These are phyloP conservation scores for Poecilia picta DNA, from an alignment of 2,797 vertebrate genomes.

Conservation along the genomic window DNA sequence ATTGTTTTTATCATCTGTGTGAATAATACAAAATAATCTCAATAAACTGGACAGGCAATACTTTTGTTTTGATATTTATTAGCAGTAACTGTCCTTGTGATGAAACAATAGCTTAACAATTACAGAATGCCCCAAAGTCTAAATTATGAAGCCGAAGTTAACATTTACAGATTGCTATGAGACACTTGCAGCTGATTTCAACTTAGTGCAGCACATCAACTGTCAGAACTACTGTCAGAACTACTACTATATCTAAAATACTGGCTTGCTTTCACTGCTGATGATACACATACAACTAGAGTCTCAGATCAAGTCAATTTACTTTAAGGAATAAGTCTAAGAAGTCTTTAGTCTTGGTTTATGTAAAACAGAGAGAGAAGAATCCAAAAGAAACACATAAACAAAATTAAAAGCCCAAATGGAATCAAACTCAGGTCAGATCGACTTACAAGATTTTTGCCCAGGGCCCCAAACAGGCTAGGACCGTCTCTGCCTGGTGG, in stretches of 20 bases:
- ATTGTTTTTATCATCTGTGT: neutral
- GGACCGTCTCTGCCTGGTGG: too few relatives aligned
- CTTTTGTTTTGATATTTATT: neutral
- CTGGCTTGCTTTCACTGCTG: neutral
- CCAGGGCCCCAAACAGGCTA: too few relatives aligned
- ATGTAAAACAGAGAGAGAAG: neutral
- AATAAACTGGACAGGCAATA: neutral
- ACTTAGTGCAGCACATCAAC: neutral
- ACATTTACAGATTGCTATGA: neutral
- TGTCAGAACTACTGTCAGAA: neutral
- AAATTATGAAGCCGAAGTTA: neutral
- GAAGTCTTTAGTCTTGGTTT: neutral
- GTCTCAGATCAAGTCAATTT: neutral
- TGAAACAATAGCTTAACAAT: neutral
- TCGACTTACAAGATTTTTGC: neutral
- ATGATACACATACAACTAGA: neutral
- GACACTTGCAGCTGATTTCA: neutral
- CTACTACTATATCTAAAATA: neutral
- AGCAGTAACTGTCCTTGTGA: neutral
- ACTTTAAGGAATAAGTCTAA: neutral
- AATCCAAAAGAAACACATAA: neutral
- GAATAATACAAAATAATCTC: neutral
- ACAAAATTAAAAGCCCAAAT: neutral
- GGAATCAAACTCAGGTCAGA: neutral
- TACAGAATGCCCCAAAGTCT: neutral